Evolutionary conservation across 2,113 vertebrate genomes (phyloP).

Genomic region (Eulacestoma nigropectus): DNA sequence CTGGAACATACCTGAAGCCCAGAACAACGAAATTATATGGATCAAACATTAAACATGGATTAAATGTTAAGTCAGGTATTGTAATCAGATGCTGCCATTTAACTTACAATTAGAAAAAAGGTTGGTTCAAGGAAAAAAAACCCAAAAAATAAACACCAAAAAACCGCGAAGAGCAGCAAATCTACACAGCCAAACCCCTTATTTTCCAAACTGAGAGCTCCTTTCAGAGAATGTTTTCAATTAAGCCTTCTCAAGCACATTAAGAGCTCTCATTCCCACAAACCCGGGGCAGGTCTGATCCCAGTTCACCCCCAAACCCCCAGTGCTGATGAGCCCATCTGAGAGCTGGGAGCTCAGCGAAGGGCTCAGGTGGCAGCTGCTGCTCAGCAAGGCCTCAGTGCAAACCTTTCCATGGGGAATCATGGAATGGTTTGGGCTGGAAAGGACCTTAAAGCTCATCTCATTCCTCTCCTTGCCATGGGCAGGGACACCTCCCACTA

Average conservation of each 20-base stretch:
- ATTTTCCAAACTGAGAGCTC: background rate
- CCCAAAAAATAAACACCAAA: background rate
- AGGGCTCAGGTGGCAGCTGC: background rate
- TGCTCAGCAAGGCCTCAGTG: background rate
- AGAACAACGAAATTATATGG: background rate
- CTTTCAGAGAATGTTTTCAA: background rate
- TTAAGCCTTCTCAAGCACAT: background rate
- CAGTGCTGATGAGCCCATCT: background rate
- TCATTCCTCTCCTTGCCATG: fast-evolving
- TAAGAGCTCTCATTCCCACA: background rate
- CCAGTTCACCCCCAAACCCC: background rate
- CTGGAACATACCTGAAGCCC: background rate
- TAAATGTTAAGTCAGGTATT: background rate
- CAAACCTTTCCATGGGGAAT: background rate
- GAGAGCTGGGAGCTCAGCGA: background rate
- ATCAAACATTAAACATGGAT: background rate
- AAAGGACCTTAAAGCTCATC: background rate
- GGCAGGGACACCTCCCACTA: background rate
- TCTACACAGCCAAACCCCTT: background rate
- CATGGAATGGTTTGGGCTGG: background rate
- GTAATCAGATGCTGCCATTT: background rate
- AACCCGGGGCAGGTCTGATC: background rate
- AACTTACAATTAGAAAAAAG: background rate
- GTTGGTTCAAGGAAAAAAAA: background rate
- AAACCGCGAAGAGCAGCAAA: background rate